phyloP scores from a whole-genome alignment of 1,140 invertebrate species.

The Dufourea novaeangliae region DNA sequence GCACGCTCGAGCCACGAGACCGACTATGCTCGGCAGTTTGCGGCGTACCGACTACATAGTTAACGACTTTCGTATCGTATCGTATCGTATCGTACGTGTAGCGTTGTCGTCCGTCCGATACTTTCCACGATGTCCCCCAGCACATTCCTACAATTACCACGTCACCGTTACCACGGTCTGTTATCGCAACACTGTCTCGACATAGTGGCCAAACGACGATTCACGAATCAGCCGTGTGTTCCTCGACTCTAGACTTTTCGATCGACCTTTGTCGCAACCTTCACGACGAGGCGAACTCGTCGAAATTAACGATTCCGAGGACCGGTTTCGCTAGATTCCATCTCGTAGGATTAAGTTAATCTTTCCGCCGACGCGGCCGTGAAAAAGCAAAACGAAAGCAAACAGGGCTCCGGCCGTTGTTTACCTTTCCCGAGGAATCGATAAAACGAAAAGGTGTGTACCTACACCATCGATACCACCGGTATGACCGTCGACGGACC shows the following conservation, averaged over 20 bases:
- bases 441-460: background rate
- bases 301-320: constrained; percentile 1
- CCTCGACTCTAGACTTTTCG: background rate
- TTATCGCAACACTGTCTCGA: too few relatives aligned
- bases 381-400: background rate
- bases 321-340: background rate
- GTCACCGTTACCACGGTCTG: too few relatives aligned
- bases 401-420: background rate
- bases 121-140: too few relatives aligned
- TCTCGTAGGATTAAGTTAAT: background rate
- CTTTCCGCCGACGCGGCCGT: too few relatives aligned
- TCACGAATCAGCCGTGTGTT: too few relatives aligned
- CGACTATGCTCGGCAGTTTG: background rate
- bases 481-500: constrained; percentile 25
- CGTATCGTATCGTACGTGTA: background rate
- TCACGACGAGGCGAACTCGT: background rate
- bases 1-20: constrained; percentile 7
- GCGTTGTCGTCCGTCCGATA: too few relatives aligned
- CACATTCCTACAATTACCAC: too few relatives aligned
- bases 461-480: background rate
- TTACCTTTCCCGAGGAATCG: background rate
- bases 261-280: background rate
- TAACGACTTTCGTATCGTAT: constrained; percentile 12
- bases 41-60: background rate
- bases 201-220: too few relatives aligned